Percentiles rank a stretch among this genome's conserved stretches.
Evolutionary conservation across 2,888 invertebrate genomes (phyloP).

Genomic region (Archaeoteleia sp.): DNA sequence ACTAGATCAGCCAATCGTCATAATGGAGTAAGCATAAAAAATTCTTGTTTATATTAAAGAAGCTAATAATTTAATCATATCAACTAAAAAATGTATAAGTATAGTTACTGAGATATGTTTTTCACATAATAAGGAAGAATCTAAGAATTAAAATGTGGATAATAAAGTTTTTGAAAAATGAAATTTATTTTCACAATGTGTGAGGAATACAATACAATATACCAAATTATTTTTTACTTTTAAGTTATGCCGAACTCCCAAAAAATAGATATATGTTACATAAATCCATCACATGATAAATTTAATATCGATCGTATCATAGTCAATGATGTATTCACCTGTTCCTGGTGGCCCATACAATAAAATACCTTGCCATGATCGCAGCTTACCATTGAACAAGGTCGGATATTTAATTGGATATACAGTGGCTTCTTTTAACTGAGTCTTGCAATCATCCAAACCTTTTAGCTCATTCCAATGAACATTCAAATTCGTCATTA

Average conservation of each 20-base stretch:
- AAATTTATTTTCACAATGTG: too few relatives aligned
- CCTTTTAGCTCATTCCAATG: constrained; percentile 90
- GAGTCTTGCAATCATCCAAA: constrained; percentile 82
- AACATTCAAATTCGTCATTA: constrained; percentile 80
- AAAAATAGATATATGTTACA: constrained; percentile 16
- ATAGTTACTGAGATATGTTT: too few relatives aligned
- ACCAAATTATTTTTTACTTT: constrained; percentile 9
- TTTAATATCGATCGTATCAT: constrained; percentile 23
- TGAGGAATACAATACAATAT: too few relatives aligned
- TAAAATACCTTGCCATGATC: constrained; percentile 85
- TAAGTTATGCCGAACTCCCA: constrained; percentile 3
- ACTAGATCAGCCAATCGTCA: too few relatives aligned
- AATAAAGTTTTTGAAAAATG: too few relatives aligned
- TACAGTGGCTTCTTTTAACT: constrained; percentile 90
- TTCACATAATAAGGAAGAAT: too few relatives aligned
- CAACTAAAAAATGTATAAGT: too few relatives aligned
- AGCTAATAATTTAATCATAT: too few relatives aligned
- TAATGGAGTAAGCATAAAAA: too few relatives aligned
- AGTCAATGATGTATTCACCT: constrained; percentile 73
- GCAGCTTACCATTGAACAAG: constrained; percentile 81
- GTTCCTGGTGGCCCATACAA: constrained; percentile 88
- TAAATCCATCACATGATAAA: constrained; percentile 25
- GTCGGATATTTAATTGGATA: constrained; percentile 86
- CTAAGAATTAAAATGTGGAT: too few relatives aligned
- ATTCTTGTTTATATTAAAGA: too few relatives aligned